These are phyloP conservation scores for Poeciliopsis retropinna DNA, from an alignment of 2,113 vertebrate genomes.

Conservation along the genomic window DNA sequence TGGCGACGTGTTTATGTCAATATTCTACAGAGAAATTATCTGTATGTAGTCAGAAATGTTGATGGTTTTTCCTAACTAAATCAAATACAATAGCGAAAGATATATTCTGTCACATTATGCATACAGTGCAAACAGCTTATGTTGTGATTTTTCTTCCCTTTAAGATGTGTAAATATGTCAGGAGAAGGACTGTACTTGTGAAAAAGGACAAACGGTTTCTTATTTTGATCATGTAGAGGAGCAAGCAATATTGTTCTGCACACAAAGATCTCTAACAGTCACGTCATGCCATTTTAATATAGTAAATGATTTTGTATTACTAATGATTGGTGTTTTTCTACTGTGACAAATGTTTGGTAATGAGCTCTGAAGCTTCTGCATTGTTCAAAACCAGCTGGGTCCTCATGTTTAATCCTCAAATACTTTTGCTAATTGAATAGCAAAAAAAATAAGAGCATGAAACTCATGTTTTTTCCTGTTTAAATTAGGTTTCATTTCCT, in stretches of 20 bases:
- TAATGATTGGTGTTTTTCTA: not conserved
- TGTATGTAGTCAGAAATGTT: too few species aligned
- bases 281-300: constrained; percentile 11
- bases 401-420: not conserved
- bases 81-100: too few species aligned
- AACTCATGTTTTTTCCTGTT: not conserved
- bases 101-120: not conserved
- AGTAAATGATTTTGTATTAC: not conserved
- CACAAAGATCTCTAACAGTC: constrained; percentile 27
- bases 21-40: too few species aligned
- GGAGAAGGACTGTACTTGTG: not conserved
- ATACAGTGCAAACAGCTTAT: too few species aligned
- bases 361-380: not conserved
- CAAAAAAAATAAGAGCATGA: not conserved
- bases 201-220: not conserved
- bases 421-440: not conserved
- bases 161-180: not conserved
- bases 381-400: not conserved
- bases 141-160: not conserved
- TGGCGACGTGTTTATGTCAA: too few species aligned
- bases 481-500: not conserved
- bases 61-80: too few species aligned
- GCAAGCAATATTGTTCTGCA: not conserved
- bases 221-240: not conserved
- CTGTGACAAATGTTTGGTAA: not conserved